These are phyloP conservation scores for Octopus sinensis DNA, from an alignment of 1,140 invertebrate genomes.

Conservation along the genomic window DNA sequence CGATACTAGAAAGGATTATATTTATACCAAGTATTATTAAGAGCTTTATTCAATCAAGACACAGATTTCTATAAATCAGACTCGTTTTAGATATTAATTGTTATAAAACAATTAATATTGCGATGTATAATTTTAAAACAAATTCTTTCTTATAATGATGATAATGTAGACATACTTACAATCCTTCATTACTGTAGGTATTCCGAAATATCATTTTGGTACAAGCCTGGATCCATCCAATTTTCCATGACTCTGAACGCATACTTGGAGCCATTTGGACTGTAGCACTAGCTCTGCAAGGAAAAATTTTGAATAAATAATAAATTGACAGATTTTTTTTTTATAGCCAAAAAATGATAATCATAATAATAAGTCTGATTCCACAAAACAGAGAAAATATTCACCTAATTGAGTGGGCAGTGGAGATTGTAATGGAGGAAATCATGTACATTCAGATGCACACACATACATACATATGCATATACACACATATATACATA, in stretches of 20 bases:
- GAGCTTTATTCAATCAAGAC: no score
- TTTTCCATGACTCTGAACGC: constrained; percentile 47
- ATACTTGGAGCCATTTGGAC: constrained; percentile 49
- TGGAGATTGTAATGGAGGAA: neutral
- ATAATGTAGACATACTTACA: constrained; percentile 40
- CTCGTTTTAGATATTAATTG: no score
- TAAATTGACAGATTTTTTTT: neutral
- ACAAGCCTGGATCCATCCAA: constrained; percentile 57
- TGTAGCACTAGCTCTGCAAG: constrained; percentile 47
- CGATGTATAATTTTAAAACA: no score
- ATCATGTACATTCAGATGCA: neutral
- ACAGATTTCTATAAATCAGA: no score
- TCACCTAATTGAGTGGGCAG: neutral
- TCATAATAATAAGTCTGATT: no score
- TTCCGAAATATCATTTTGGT: constrained; percentile 56
- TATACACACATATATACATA: neutral
- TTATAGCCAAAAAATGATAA: neutral
- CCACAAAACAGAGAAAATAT: constrained; percentile 18
- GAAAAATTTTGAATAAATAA: neutral
- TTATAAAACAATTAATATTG: no score
- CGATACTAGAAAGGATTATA: no score
- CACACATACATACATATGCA: neutral
- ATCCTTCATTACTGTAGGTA: constrained; percentile 52
- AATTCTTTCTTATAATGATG: no score
- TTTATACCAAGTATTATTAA: no score